phyloP scores from a whole-genome alignment of 2,888 invertebrate genomes.

The Lasioglossum marginatum region DNA sequence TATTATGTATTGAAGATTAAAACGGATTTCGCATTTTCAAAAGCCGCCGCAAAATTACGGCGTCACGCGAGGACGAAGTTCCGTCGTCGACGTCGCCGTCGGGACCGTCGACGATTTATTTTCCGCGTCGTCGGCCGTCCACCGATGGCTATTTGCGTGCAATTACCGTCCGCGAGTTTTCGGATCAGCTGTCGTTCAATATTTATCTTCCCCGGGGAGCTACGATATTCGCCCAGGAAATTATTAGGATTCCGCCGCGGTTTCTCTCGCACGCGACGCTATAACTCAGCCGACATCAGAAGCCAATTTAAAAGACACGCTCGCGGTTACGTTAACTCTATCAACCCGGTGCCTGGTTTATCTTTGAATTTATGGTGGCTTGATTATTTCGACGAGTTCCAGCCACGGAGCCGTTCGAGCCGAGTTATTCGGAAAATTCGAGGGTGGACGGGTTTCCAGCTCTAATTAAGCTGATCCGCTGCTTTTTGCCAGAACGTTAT shows the following conservation, averaged over 20 bases:
- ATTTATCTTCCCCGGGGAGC: conserved; percentile 1
- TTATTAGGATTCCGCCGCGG: conserved; percentile 1
- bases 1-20: no score
- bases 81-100: background rate
- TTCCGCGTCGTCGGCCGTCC: background rate
- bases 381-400: conserved; percentile 4
- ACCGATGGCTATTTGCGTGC: background rate
- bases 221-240: background rate
- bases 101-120: background rate
- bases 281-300: background rate
- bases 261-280: background rate
- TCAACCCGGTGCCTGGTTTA: background rate
- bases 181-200: conserved; percentile 10
- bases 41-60: background rate
- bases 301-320: conserved; percentile 6
- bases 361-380: background rate
- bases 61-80: background rate
- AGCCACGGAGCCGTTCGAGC: background rate
- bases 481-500: background rate
- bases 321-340: background rate
- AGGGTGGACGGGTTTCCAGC: background rate
- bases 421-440: conserved; percentile 1
- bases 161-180: background rate
- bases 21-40: background rate
- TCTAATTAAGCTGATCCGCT: background rate